A percentile compares a stretch with the other conserved stretches of the same genome.
phyloP scores from a whole-genome alignment of 30 jellyfish, hydroid and myxozoan species.

The Mastigias papua region DNA sequence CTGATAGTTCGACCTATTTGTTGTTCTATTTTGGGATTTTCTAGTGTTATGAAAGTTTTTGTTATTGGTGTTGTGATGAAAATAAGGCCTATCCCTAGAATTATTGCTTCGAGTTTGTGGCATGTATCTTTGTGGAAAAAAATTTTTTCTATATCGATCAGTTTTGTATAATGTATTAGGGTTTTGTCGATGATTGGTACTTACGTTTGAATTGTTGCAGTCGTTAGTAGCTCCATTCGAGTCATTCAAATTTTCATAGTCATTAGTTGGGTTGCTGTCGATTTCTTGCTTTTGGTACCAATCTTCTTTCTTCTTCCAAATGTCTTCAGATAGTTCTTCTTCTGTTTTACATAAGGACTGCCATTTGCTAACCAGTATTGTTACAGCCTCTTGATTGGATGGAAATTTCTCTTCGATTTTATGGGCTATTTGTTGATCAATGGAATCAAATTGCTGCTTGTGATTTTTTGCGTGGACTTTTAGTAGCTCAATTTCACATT shows the following conservation, averaged over 20 bases:
- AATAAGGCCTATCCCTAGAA: neutral
- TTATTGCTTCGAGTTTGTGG: neutral
- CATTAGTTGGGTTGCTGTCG: neutral
- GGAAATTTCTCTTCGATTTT: too few species aligned
- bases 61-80: neutral
- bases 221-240: neutral
- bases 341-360: too few species aligned
- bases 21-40: neutral
- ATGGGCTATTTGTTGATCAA: too few species aligned
- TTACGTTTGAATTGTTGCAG: neutral
- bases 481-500: too few species aligned
- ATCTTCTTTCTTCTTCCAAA: too few species aligned
- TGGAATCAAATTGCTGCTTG: too few species aligned
- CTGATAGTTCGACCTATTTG: neutral
- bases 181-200: neutral
- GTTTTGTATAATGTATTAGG: neutral
- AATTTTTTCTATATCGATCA: neutral
- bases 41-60: neutral
- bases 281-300: too few species aligned
- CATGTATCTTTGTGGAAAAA: neutral
- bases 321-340: too few species aligned
- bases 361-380: too few species aligned
- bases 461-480: too few species aligned
- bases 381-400: too few species aligned
- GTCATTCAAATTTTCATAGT: neutral